Evolutionary conservation across 2,797 vertebrate species (phyloP).

Genomic region (Columba guinea): DNA sequence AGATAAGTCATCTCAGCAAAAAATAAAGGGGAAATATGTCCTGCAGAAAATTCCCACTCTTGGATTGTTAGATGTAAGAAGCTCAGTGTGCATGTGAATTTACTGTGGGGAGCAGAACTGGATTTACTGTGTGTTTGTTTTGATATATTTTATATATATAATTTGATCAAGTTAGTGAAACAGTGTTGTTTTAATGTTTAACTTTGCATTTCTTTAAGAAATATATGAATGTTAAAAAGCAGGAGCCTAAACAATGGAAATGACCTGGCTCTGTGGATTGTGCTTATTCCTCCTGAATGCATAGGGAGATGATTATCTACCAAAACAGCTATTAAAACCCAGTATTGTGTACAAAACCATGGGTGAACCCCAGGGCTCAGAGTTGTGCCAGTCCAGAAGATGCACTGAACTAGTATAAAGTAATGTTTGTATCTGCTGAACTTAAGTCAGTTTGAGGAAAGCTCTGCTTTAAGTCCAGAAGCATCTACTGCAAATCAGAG

Average conservation of each 20-base stretch:
- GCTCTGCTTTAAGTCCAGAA: background rate
- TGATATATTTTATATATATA: background rate
- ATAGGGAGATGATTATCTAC: background rate
- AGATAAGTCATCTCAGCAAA: background rate
- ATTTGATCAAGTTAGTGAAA: background rate
- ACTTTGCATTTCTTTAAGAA: background rate
- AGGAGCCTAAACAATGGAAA: background rate
- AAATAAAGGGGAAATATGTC: background rate
- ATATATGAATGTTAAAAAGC: background rate
- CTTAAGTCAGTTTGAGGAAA: background rate
- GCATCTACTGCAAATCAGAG: background rate
- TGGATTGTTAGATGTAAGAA: background rate
- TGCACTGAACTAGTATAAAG: background rate
- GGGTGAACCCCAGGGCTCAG: background rate
- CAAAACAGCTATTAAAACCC: background rate
- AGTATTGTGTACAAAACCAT: background rate
- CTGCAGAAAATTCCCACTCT: background rate
- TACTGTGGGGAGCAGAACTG: background rate
- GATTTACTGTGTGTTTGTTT: background rate
- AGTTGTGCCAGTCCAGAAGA: background rate
- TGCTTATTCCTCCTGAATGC: background rate
- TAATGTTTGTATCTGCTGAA: fast-evolving
- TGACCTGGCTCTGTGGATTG: background rate
- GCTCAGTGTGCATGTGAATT: background rate
- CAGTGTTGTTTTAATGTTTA: background rate